These are phyloP conservation scores for Siderastrea radians DNA, from an alignment of 92 coral and sea anemone genomes.

Conservation along the genomic window DNA sequence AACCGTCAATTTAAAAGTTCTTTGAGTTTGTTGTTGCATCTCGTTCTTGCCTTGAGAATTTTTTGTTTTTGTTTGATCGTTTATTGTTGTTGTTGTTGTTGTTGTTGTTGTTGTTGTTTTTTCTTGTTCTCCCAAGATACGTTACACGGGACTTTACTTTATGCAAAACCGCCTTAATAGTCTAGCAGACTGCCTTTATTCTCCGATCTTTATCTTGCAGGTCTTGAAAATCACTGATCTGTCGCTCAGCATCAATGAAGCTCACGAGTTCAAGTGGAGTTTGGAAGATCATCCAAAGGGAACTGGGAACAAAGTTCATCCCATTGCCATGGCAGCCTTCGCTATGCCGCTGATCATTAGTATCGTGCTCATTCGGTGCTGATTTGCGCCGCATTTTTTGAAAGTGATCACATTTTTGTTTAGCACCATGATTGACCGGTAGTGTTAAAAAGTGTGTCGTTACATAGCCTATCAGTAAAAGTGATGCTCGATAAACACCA, in stretches of 20 bases:
- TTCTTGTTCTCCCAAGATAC: not conserved
- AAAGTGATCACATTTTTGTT: too few species aligned
- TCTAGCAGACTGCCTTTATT: not conserved
- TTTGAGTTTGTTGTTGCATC: too few species aligned
- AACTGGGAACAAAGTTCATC: conserved; percentile 16
- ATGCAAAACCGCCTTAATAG: not conserved
- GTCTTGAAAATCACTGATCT: conserved; percentile 56
- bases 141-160: not conserved
- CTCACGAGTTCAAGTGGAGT: conserved; percentile 51
- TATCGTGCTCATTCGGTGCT: not conserved
- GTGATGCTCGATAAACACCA: too few species aligned
- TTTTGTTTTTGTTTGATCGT: too few species aligned
- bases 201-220: conserved; percentile 5
- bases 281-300: conserved; percentile 17
- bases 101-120: too few species aligned
- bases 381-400: too few species aligned
- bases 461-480: too few species aligned
- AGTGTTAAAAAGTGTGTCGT: too few species aligned
- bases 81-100: too few species aligned
- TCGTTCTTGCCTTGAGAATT: too few species aligned
- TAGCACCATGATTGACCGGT: too few species aligned
- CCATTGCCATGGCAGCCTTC: not conserved
- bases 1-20: too few species aligned
- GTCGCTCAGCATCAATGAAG: conserved; percentile 38
- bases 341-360: not conserved